Percentiles rank a stretch among this genome's conserved stretches.
These are phyloP conservation scores for Tautogolabrus adspersus DNA, from an alignment of 2,113 vertebrate genomes.

Conservation along the genomic window DNA sequence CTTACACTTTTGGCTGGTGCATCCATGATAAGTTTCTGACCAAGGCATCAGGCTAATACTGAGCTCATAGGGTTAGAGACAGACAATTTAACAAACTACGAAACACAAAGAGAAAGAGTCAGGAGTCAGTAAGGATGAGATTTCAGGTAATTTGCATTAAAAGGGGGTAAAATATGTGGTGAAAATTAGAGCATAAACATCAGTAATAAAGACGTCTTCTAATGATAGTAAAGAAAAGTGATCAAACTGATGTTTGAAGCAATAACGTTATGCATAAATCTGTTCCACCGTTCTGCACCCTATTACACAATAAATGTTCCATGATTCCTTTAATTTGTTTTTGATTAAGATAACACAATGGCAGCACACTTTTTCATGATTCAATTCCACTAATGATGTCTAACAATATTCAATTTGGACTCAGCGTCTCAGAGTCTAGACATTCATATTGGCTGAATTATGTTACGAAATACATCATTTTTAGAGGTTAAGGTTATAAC, in stretches of 20 bases:
- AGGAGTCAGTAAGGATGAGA: neutral
- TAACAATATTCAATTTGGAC: neutral
- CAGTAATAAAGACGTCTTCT: neutral
- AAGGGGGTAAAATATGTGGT: too few relatives aligned
- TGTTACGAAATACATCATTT: too few relatives aligned
- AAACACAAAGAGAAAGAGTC: neutral
- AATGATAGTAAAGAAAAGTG: too few relatives aligned
- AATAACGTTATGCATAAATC: neutral
- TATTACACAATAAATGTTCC: neutral
- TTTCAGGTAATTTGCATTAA: neutral
- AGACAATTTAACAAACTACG: neutral
- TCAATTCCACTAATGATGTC: neutral
- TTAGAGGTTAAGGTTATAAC: too few relatives aligned
- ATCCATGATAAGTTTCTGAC: constrained; percentile 13
- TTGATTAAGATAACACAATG: neutral
- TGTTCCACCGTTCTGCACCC: neutral
- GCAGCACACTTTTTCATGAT: neutral
- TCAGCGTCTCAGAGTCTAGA: neutral
- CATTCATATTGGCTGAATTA: neutral
- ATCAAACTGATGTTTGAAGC: neutral
- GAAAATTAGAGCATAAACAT: neutral
- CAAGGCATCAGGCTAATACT: neutral
- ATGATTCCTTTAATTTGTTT: neutral
- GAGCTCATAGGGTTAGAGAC: neutral
- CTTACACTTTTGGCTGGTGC: neutral